Conservation (phyloP, 2,113 vertebrate genomes). For the Hyla sarda region DNA sequence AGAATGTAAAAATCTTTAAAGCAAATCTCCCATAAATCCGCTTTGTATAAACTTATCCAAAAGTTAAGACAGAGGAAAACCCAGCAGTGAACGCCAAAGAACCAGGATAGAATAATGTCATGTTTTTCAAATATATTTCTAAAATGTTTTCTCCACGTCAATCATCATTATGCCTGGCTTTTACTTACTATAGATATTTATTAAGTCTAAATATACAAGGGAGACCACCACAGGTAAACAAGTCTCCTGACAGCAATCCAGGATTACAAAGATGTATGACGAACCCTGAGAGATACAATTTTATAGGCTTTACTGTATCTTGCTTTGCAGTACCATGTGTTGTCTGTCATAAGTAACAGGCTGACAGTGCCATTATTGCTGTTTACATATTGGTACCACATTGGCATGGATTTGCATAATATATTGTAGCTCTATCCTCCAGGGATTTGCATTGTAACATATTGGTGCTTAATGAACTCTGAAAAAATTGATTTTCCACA, state of each 20-base stretch:
- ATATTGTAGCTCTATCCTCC: slow-evolving; percentile 92
- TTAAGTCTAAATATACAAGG: not conserved
- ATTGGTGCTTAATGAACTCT: slow-evolving; percentile 99
- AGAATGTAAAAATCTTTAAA: no score
- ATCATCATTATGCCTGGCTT: not conserved
- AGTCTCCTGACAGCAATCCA: not conserved
- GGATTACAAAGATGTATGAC: not conserved
- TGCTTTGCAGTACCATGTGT: slow-evolving; percentile 68
- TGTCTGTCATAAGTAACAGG: slow-evolving; percentile 84
- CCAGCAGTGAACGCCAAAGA: not conserved
- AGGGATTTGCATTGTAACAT: slow-evolving; percentile 98
- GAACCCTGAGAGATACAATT: not conserved
- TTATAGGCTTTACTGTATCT: not conserved
- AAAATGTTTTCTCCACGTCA: not conserved
- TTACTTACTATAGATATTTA: not conserved
- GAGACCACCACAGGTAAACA: not conserved
- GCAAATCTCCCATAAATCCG: no score
- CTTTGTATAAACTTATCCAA: no score
- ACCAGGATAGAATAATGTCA: not conserved
- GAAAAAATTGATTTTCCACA: slow-evolving; percentile 99
- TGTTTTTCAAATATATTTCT: not conserved
- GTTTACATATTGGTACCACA: slow-evolving; percentile 95
- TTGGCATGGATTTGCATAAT: slow-evolving; percentile 96
- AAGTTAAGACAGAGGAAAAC: no score
- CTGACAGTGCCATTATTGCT: slow-evolving; percentile 88